These are phyloP conservation scores for Pachymerium ferrugineum DNA, from an alignment of 2,888 invertebrate genomes.

Conservation along the genomic window DNA sequence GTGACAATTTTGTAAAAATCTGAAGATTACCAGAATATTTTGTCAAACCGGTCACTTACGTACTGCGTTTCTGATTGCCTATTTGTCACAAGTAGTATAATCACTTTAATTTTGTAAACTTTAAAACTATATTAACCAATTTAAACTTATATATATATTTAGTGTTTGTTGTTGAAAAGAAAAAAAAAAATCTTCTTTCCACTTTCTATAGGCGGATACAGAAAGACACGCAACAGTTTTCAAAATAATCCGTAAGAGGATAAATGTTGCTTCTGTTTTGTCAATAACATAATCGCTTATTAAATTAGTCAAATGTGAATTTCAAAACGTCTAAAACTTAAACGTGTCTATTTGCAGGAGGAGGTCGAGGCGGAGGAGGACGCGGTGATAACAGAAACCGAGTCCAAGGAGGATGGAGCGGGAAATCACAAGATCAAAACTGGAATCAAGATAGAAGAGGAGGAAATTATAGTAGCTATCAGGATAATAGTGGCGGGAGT, in stretches of 20 bases:
- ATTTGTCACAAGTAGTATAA: too few relatives aligned
- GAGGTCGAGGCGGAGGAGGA: background rate
- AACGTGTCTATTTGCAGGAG: constrained; percentile 23
- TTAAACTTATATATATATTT: too few relatives aligned
- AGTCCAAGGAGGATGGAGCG: constrained; percentile 27
- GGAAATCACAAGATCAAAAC: background rate
- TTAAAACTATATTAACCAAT: too few relatives aligned
- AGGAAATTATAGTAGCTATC: background rate
- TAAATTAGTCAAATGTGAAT: background rate
- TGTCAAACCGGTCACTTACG: too few relatives aligned
- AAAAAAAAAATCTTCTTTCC: too few relatives aligned
- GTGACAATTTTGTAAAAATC: too few relatives aligned
- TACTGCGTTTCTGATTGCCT: too few relatives aligned
- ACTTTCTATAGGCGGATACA: constrained; percentile 13
- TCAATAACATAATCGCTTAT: background rate
- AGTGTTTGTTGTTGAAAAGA: too few relatives aligned
- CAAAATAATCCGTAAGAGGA: constrained; percentile 1
- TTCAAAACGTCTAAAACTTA: background rate
- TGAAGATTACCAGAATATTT: too few relatives aligned
- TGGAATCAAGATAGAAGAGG: constrained; percentile 6
- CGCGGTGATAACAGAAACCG: constrained; percentile 3
- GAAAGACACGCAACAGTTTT: background rate
- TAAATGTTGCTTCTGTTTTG: background rate
- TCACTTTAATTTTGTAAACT: too few relatives aligned
- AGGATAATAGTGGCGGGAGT: background rate